These are phyloP conservation scores for Melanostoma scalare DNA, from an alignment of 2,888 invertebrate genomes.

Conservation along the genomic window DNA sequence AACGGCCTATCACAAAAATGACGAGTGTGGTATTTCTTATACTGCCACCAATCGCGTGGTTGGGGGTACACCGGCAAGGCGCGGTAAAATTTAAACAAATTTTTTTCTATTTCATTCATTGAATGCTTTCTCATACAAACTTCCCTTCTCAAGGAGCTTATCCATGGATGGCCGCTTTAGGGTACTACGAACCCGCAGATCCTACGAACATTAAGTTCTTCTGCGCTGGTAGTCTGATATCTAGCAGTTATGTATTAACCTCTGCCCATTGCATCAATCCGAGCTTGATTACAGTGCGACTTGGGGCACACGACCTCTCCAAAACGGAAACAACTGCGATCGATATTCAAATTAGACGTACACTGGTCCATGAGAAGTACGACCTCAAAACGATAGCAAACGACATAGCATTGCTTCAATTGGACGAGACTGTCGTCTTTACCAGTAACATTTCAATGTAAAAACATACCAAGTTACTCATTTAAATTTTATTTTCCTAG, in stretches of 20 bases:
- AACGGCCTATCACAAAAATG: background rate
- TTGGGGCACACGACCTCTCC: slow-evolving; percentile 89
- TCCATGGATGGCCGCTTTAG: slow-evolving; percentile 93
- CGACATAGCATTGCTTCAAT: slow-evolving; percentile 90
- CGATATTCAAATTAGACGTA: slow-evolving; percentile 85
- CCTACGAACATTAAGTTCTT: slow-evolving; percentile 83
- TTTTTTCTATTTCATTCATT: background rate
- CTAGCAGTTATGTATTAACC: slow-evolving; percentile 87
- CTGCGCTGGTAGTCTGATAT: slow-evolving; percentile 90
- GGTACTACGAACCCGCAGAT: slow-evolving; percentile 82
- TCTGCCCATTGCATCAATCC: slow-evolving; percentile 84
- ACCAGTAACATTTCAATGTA: slow-evolving; percentile 74
- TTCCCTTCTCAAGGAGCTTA: slow-evolving; percentile 84
- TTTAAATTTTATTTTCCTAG: slow-evolving; percentile 81
- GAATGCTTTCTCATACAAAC: background rate
- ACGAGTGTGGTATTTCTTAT: slow-evolving; percentile 83
- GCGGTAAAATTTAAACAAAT: slow-evolving; percentile 73
- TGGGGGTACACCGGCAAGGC: slow-evolving; percentile 81
- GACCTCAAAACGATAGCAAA: slow-evolving; percentile 85
- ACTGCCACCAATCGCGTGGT: slow-evolving; percentile 83
- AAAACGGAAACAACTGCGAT: slow-evolving; percentile 84
- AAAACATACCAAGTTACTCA: background rate
- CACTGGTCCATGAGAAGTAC: slow-evolving; percentile 87
- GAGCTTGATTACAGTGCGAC: slow-evolving; percentile 84
- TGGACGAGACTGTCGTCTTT: slow-evolving; percentile 80